Evolutionary conservation across 2,113 vertebrate genomes (phyloP).

Genomic region (Cryptotis parvus): DNA sequence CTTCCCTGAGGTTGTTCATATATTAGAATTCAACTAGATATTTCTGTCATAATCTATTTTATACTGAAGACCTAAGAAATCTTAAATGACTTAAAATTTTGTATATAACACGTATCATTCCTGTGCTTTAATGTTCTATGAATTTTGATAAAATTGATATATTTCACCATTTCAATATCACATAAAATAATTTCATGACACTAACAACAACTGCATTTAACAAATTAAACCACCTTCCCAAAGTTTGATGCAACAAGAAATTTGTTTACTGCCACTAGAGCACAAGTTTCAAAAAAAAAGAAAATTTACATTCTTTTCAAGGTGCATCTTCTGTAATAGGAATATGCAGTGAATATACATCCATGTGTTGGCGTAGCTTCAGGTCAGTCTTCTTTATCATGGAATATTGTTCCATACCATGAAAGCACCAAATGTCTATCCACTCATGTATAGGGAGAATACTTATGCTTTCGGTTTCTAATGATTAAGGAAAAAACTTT

Average conservation of each 20-base stretch:
- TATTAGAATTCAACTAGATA: not conserved
- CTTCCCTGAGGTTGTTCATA: not conserved
- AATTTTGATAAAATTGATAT: not conserved
- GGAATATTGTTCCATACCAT: not conserved
- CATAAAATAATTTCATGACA: not conserved
- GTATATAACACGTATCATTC: not conserved
- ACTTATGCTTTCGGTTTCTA: not conserved
- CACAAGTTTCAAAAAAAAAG: not conserved
- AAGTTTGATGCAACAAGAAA: accelerated
- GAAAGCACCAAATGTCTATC: not conserved
- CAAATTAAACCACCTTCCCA: not conserved
- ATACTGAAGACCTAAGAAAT: not conserved
- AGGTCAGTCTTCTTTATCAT: not conserved
- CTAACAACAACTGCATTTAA: not conserved
- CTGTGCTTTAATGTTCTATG: not conserved
- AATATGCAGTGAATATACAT: not conserved
- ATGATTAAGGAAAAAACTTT: not conserved
- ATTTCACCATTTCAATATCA: not conserved
- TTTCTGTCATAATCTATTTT: not conserved
- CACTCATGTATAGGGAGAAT: not conserved
- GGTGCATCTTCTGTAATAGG: not conserved
- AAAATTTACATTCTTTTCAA: not conserved
- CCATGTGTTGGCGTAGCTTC: not conserved
- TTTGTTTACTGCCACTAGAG: not conserved
- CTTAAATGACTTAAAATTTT: not conserved